Evolutionary conservation across 2,888 invertebrate species (phyloP).

Genomic region (Schrankia costaestrigalis): DNA sequence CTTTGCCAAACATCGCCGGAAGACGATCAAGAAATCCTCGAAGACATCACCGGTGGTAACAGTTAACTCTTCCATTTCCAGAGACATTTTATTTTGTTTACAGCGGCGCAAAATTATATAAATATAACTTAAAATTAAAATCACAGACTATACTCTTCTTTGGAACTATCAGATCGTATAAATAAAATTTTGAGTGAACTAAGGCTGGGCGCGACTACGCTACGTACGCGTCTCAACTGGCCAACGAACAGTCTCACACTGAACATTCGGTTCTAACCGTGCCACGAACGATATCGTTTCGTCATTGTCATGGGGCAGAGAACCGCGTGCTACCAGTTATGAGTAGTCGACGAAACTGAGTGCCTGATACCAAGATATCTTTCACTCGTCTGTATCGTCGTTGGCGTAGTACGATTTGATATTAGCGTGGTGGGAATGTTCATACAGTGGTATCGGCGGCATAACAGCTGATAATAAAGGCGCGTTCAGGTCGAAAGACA

Average conservation of each 20-base stretch:
- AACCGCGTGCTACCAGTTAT: slow-evolving; percentile 57
- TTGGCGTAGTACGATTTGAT: background rate
- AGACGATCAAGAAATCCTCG: slow-evolving; percentile 86
- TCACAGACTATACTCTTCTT: slow-evolving; percentile 68
- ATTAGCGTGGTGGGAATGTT: slow-evolving; percentile 3
- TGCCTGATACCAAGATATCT: slow-evolving; percentile 31
- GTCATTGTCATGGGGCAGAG: slow-evolving; percentile 40
- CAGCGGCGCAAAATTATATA: slow-evolving; percentile 39
- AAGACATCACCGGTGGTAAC: slow-evolving; percentile 85
- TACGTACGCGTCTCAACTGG: slow-evolving; percentile 39
- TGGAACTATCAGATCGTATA: slow-evolving; percentile 69
- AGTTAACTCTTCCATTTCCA: slow-evolving; percentile 83
- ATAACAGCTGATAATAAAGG: slow-evolving; percentile 52
- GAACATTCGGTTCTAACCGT: slow-evolving; percentile 20
- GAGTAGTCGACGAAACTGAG: slow-evolving; percentile 32
- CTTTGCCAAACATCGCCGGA: slow-evolving; percentile 85
- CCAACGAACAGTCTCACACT: slow-evolving; percentile 58
- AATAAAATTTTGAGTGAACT: slow-evolving; percentile 53
- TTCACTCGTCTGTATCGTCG: slow-evolving; percentile 10
- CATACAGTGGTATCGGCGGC: slow-evolving; percentile 36
- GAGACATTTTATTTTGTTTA: slow-evolving; percentile 78
- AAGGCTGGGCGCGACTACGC: slow-evolving; percentile 33
- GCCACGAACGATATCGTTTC: slow-evolving; percentile 36
- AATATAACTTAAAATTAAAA: slow-evolving; percentile 44
- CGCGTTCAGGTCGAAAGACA: slow-evolving; percentile 45